A percentile compares a stretch with the other conserved stretches of the same genome.
These are phyloP conservation scores for Melitaea athalia DNA, from an alignment of 2,888 invertebrate species.

Conservation along the genomic window DNA sequence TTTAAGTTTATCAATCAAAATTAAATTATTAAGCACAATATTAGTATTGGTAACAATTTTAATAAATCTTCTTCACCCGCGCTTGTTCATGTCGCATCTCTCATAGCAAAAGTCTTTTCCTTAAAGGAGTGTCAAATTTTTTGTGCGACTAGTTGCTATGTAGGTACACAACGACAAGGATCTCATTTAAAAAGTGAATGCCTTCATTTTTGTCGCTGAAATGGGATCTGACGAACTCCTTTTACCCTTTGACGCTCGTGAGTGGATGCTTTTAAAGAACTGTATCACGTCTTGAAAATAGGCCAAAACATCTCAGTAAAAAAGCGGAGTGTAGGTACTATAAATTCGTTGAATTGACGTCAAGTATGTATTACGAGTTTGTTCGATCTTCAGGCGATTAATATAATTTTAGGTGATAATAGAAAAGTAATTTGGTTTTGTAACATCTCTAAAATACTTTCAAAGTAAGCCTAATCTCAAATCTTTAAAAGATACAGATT, in stretches of 20 bases:
- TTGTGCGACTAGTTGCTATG: conserved; percentile 9
- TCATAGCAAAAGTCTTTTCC: not conserved
- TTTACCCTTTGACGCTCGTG: conserved; percentile 66
- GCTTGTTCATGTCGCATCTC: not conserved
- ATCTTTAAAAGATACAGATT: conserved; percentile 4
- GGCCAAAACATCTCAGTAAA: not conserved
- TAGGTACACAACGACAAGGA: conserved; percentile 40
- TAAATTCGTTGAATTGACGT: not conserved
- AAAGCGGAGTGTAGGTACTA: not conserved
- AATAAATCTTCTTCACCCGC: too few relatives aligned
- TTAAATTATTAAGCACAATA: conserved; percentile 5
- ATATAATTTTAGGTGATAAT: too few relatives aligned
- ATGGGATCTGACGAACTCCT: conserved; percentile 61
- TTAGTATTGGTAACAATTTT: not conserved
- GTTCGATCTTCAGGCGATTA: too few relatives aligned
- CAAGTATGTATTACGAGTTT: too few relatives aligned
- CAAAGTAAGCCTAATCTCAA: not conserved
- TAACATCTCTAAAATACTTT: not conserved
- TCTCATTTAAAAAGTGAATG: conserved; percentile 74
- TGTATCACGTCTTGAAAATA: conserved; percentile 26
- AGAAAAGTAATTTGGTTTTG: too few relatives aligned
- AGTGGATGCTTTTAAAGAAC: conserved; percentile 39
- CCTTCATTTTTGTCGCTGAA: conserved; percentile 64
- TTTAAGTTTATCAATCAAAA: conserved; percentile 4
- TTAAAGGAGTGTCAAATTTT: conserved; percentile 11